These are phyloP conservation scores for Melanostoma mellinum DNA, from an alignment of 2,888 invertebrate species.

Conservation along the genomic window DNA sequence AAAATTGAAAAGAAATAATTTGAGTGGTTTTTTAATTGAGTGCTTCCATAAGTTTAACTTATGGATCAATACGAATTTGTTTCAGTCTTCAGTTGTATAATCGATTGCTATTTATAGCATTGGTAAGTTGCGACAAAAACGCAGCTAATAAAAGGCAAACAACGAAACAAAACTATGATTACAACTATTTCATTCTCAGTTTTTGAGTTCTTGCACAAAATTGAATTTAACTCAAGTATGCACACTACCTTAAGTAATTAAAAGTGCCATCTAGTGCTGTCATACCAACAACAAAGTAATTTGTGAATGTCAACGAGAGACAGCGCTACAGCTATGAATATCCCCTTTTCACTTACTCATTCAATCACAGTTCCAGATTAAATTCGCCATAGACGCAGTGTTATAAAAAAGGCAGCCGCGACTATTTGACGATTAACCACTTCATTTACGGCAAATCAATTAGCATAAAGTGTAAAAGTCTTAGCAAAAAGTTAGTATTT, in stretches of 20 bases:
- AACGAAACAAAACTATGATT: too few relatives aligned
- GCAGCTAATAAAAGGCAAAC: too few relatives aligned
- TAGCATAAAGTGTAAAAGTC: constrained; percentile 73
- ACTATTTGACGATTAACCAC: constrained; percentile 57
- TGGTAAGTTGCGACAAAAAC: too few relatives aligned
- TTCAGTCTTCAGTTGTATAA: too few relatives aligned
- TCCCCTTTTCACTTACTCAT: constrained; percentile 59
- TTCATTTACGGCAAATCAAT: constrained; percentile 56
- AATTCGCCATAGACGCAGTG: constrained; percentile 75
- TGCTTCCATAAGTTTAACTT: too few relatives aligned
- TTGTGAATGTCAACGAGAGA: constrained; percentile 47
- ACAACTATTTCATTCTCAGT: too few relatives aligned
- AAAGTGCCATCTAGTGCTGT: constrained; percentile 31
- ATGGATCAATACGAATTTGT: too few relatives aligned
- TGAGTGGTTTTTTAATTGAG: too few relatives aligned
- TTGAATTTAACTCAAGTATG: background rate
- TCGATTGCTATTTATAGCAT: too few relatives aligned
- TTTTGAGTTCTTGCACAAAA: background rate
- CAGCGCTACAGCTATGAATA: constrained; percentile 44
- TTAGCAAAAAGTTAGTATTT: constrained; percentile 69
- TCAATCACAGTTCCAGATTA: constrained; percentile 73
- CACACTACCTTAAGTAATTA: background rate
- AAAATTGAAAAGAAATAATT: too few relatives aligned
- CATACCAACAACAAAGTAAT: constrained; percentile 24
- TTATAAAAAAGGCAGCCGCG: constrained; percentile 60